phyloP scores from a whole-genome alignment of 2,797 vertebrate species.

The Adelosebastes latens region DNA sequence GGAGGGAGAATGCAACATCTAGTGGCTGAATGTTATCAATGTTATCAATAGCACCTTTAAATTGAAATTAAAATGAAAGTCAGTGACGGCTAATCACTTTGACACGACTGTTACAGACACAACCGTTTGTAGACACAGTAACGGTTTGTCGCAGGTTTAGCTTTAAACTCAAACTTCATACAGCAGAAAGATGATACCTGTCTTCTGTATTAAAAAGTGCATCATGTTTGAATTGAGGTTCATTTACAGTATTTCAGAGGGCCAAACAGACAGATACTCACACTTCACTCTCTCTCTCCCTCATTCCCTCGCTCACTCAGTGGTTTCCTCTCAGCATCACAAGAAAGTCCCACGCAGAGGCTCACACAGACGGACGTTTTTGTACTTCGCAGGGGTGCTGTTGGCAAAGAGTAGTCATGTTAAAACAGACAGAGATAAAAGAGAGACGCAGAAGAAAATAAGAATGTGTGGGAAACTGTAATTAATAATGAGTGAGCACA shows the following conservation, averaged over 20 bases:
- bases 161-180: neutral
- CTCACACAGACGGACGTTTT: slow-evolving; percentile 51
- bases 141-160: neutral
- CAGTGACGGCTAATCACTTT: neutral
- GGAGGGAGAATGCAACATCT: too few species aligned
- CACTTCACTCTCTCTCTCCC: neutral
- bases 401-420: slow-evolving; percentile 55
- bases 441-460: slow-evolving; percentile 37
- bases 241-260: neutral
- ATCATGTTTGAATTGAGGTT: neutral
- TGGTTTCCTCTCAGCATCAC: slow-evolving; percentile 56
- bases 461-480: slow-evolving; percentile 15
- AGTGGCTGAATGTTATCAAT: too few species aligned
- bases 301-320: slow-evolving; percentile 18
- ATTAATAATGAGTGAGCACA: slow-evolving; percentile 3
- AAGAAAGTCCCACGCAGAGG: slow-evolving; percentile 55
- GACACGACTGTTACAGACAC: neutral
- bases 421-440: slow-evolving; percentile 44
- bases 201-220: neutral
- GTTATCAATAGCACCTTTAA: neutral
- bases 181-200: neutral
- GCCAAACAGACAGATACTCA: neutral
- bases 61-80: neutral
- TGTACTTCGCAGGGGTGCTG: slow-evolving; percentile 65
- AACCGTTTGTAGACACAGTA: neutral